Conservation (phyloP, 2,797 vertebrate genomes). For the Peromyscus nudipes region DNA sequence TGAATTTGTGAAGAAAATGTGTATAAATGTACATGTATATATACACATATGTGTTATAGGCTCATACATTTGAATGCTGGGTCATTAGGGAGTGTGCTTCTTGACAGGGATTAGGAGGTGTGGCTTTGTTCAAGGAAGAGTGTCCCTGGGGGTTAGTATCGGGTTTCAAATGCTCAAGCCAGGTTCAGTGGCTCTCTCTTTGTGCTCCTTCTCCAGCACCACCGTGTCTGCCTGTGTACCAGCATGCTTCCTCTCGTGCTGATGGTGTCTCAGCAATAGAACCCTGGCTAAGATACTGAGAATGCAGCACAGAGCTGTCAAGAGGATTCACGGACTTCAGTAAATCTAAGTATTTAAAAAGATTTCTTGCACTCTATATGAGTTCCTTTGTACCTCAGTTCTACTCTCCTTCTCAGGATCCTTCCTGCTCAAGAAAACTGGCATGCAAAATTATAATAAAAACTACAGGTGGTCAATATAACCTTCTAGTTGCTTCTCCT, state of each 20-base stretch:
- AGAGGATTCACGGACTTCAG: constrained; percentile 2
- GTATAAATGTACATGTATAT: background rate
- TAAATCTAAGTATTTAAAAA: constrained; percentile 63
- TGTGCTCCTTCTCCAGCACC: background rate
- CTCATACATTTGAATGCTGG: background rate
- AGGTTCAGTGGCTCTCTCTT: background rate
- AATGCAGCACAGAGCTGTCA: constrained; percentile 11
- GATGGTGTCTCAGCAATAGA: background rate
- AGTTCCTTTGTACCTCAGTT: constrained; percentile 32
- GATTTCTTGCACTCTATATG: background rate
- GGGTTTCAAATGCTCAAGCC: background rate
- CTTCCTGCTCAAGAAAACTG: constrained; percentile 11
- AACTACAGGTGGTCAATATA: background rate
- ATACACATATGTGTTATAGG: background rate
- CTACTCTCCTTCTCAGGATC: constrained; percentile 57
- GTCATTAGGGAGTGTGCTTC: background rate
- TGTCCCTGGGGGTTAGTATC: no score
- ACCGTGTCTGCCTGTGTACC: background rate
- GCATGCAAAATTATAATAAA: background rate
- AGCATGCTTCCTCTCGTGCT: no score
- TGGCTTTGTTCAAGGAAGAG: background rate
- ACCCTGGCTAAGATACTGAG: background rate
- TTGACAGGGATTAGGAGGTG: background rate
- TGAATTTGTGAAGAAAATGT: background rate
- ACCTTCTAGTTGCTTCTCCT: constrained; percentile 46